Percentiles rank a stretch among this genome's conserved stretches.
Conservation (phyloP, 2,113 vertebrate genomes). For the Oceanodroma tethys region DNA sequence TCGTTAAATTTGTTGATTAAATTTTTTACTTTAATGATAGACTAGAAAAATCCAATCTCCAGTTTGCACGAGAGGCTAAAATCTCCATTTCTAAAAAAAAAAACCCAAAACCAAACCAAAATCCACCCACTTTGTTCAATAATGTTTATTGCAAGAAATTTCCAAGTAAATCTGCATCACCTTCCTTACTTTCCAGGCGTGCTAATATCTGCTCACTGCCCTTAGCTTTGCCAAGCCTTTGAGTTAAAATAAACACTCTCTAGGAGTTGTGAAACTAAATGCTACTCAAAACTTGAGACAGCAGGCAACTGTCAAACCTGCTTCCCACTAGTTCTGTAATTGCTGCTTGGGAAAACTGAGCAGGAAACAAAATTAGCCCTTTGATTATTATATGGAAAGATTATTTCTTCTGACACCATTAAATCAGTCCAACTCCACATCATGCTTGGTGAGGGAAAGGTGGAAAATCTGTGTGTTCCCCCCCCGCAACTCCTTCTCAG, state of each 20-base stretch:
- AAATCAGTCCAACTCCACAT: background rate
- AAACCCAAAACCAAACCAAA: background rate
- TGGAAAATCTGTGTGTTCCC: background rate
- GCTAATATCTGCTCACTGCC: background rate
- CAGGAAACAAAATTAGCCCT: background rate
- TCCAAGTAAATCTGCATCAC: background rate
- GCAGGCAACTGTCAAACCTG: background rate
- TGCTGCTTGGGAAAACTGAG: background rate
- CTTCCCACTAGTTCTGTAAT: background rate
- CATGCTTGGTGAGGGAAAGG: background rate
- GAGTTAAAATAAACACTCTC: background rate
- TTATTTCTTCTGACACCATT: background rate
- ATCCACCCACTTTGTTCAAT: background rate
- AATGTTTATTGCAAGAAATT: background rate
- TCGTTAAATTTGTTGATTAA: background rate
- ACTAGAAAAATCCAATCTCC: background rate
- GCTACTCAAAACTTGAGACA: conserved; percentile 11
- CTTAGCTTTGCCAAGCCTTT: background rate
- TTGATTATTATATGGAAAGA: background rate
- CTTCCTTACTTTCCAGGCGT: background rate
- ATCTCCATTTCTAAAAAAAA: background rate
- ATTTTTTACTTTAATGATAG: background rate
- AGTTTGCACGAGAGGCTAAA: background rate
- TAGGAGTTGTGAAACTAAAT: background rate
- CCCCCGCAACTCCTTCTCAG: background rate